These are phyloP conservation scores for Drosophila kanekoi DNA, from an alignment of 2,888 invertebrate genomes.

Conservation along the genomic window DNA sequence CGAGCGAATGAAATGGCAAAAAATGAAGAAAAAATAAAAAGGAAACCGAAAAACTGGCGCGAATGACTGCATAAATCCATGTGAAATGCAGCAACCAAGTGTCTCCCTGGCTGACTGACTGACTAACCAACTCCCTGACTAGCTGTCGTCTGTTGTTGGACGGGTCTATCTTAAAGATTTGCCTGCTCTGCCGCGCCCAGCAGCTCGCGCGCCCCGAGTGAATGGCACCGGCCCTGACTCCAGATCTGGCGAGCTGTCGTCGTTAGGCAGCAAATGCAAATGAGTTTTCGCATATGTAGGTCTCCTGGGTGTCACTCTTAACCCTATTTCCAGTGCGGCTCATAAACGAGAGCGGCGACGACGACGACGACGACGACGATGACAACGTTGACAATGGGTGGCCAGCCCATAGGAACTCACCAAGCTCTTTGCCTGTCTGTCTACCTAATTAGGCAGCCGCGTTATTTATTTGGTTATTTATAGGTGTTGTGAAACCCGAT, in stretches of 20 bases:
- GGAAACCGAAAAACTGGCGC: slow-evolving; percentile 56
- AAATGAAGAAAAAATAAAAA: slow-evolving; percentile 13
- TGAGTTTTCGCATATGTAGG: slow-evolving; percentile 73
- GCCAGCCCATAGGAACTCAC: slow-evolving; percentile 31
- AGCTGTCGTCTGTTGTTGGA: slow-evolving; percentile 15
- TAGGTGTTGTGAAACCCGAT: slow-evolving; percentile 24
- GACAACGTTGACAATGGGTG: slow-evolving; percentile 57
- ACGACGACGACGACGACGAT: not conserved
- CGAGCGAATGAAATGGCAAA: slow-evolving; percentile 67
- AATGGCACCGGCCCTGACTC: slow-evolving; percentile 37
- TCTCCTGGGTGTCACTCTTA: slow-evolving; percentile 80
- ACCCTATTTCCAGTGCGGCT: slow-evolving; percentile 67
- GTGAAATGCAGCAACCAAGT: slow-evolving; percentile 67
- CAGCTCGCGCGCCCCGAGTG: slow-evolving; percentile 15
- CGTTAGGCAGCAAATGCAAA: slow-evolving; percentile 78
- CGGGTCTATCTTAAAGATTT: slow-evolving; percentile 46
- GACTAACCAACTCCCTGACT: slow-evolving; percentile 33
- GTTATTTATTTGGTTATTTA: slow-evolving; percentile 28
- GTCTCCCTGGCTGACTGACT: slow-evolving; percentile 40
- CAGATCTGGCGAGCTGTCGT: slow-evolving; percentile 32
- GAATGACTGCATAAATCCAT: slow-evolving; percentile 80
- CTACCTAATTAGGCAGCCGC: slow-evolving; percentile 45
- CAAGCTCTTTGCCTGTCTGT: not conserved
- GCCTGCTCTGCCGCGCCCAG: slow-evolving; percentile 36
- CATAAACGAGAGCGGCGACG: slow-evolving; percentile 68